Percentiles rank a stretch among this genome's conserved stretches.
Evolutionary conservation across 2,888 invertebrate genomes (phyloP).

Genomic region (Drosophila anomalata): DNA sequence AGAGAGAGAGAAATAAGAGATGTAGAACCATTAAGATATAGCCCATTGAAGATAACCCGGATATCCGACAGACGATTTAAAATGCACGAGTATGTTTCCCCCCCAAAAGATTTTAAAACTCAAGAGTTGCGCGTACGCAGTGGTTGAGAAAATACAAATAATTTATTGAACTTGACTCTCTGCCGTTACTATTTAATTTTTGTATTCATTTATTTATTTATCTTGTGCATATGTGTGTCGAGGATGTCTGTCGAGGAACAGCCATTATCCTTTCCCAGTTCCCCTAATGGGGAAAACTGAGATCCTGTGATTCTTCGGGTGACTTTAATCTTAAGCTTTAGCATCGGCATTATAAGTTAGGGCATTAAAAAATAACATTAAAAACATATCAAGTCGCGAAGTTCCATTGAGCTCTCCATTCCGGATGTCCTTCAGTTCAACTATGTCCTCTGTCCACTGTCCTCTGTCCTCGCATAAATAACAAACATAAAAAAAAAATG

Average conservation of each 20-base stretch:
- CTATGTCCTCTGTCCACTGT: not conserved
- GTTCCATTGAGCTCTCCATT: conserved; percentile 35
- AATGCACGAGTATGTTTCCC: not conserved
- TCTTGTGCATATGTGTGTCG: conserved; percentile 5
- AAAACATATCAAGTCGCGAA: conserved; percentile 60
- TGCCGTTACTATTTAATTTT: conserved; percentile 35
- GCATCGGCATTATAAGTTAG: conserved; percentile 56
- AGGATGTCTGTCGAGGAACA: not conserved
- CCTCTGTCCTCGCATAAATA: conserved; percentile 20
- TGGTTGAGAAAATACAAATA: conserved; percentile 65
- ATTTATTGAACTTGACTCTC: conserved; percentile 67
- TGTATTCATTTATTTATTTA: conserved; percentile 2
- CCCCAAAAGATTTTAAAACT: not conserved
- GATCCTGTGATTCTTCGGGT: not conserved
- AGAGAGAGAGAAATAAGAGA: too few species aligned
- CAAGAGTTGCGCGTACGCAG: not conserved
- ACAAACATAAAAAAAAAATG: conserved; percentile 31
- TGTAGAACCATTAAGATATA: too few species aligned
- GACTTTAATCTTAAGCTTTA: conserved; percentile 61
- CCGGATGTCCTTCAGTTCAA: not conserved
- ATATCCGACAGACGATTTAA: too few species aligned
- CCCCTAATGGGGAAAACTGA: too few species aligned
- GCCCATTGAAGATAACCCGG: too few species aligned
- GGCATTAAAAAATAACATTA: conserved; percentile 71
- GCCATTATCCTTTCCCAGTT: not conserved